Percentiles rank a stretch among this genome's conserved stretches.
These are phyloP conservation scores for Chloromyia formosa DNA, from an alignment of 2,888 invertebrate species.

Conservation along the genomic window DNA sequence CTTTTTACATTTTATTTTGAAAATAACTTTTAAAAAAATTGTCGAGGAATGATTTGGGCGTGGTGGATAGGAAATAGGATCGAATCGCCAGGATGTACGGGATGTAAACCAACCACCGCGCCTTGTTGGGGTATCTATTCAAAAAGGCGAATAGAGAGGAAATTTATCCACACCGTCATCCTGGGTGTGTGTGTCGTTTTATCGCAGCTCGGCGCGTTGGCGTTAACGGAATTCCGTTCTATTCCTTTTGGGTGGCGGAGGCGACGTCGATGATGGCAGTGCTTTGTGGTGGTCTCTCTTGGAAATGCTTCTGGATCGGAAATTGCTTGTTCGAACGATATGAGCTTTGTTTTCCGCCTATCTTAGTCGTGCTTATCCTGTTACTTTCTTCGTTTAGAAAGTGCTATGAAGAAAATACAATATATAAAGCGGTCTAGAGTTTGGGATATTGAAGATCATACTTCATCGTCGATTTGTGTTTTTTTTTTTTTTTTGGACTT, in stretches of 20 bases:
- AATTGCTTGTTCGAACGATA: constrained; percentile 49
- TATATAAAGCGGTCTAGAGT: too few relatives aligned
- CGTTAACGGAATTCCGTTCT: constrained; percentile 41
- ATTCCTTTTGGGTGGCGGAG: neutral
- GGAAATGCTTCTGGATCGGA: constrained; percentile 43
- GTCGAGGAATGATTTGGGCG: neutral
- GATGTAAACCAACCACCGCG: constrained; percentile 11
- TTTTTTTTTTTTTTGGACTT: too few relatives aligned
- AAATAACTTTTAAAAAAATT: constrained; percentile 5
- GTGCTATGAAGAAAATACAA: too few relatives aligned
- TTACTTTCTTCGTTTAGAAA: too few relatives aligned
- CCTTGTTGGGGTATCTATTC: constrained; percentile 14
- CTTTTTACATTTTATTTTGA: neutral
- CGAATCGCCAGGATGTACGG: neutral
- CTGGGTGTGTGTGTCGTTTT: constrained; percentile 27
- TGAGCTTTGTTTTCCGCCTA: constrained; percentile 49
- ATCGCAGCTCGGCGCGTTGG: neutral
- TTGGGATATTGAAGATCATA: too few relatives aligned
- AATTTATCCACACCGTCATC: constrained; percentile 22
- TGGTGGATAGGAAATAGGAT: neutral
- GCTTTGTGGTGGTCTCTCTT: neutral
- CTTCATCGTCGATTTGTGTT: too few relatives aligned
- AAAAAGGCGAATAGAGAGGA: constrained; percentile 22
- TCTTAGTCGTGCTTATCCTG: too few relatives aligned
- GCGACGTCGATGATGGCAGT: too few relatives aligned